These are phyloP conservation scores for Rallus crepitans DNA, from an alignment of 2,797 vertebrate genomes.

Conservation along the genomic window DNA sequence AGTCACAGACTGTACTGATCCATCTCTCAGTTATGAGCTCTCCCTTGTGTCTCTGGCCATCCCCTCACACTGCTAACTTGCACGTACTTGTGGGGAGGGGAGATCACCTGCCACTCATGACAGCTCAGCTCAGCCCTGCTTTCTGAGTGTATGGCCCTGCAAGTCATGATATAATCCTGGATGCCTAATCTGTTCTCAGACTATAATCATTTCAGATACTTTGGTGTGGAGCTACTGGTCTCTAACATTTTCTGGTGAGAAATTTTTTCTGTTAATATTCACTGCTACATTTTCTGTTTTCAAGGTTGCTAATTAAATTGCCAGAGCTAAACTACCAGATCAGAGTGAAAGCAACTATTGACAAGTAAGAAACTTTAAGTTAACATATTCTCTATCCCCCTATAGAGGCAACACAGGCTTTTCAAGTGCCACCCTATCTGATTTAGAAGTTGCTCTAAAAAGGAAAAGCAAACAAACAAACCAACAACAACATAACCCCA, in stretches of 20 bases:
- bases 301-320: conserved; percentile 93
- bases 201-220: not conserved
- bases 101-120: not conserved
- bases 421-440: not conserved
- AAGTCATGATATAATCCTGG: not conserved
- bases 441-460: not conserved
- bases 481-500: not conserved
- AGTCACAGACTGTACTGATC: not conserved
- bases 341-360: conserved; percentile 96
- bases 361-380: conserved; percentile 85
- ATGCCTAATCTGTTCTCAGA: not conserved
- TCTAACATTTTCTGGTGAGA: not conserved
- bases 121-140: not conserved
- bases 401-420: not conserved
- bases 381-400: not conserved
- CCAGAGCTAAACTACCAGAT: conserved; percentile 97
- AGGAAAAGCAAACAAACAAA: not conserved
- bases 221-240: not conserved
- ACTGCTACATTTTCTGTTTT: conserved; percentile 47
- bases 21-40: not conserved
- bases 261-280: not conserved
- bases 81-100: not conserved
- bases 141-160: not conserved
- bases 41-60: not conserved
- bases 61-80: not conserved